phyloP scores from a whole-genome alignment of 2,888 invertebrate species.

The Ligdia adustata region DNA sequence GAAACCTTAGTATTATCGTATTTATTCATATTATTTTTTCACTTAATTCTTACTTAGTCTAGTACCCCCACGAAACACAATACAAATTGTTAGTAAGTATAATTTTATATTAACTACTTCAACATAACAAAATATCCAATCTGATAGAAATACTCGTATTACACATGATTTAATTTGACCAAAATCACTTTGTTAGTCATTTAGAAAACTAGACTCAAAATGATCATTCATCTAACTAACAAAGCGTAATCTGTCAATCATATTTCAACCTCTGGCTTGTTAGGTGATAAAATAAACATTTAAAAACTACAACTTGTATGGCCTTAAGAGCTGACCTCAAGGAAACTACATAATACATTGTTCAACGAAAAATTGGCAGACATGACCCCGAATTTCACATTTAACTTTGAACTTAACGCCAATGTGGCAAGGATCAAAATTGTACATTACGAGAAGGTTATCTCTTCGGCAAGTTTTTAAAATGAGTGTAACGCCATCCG shows the following conservation, averaged over 20 bases:
- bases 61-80: too few species aligned
- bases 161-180: too few species aligned
- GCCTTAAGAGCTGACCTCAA: slow-evolving; percentile 34
- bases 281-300: slow-evolving; percentile 26
- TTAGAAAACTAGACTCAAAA: too few species aligned
- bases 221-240: neutral
- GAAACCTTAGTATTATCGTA: too few species aligned
- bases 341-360: slow-evolving; percentile 34
- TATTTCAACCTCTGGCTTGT: slow-evolving; percentile 4
- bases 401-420: slow-evolving; percentile 14
- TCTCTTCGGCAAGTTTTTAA: slow-evolving; percentile 43
- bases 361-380: slow-evolving; percentile 24
- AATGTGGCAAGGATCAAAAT: slow-evolving; percentile 11
- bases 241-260: slow-evolving; percentile 11
- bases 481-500: slow-evolving; percentile 47
- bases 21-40: too few species aligned
- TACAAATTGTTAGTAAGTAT: too few species aligned
- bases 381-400: neutral
- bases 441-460: slow-evolving; percentile 13
- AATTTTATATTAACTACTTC: too few species aligned
- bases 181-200: too few species aligned
- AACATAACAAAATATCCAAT: too few species aligned
- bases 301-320: slow-evolving; percentile 16
- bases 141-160: too few species aligned
- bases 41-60: too few species aligned